Evolutionary conservation across 2,113 vertebrate genomes (phyloP).

Genomic region (Nanorana parkeri): DNA sequence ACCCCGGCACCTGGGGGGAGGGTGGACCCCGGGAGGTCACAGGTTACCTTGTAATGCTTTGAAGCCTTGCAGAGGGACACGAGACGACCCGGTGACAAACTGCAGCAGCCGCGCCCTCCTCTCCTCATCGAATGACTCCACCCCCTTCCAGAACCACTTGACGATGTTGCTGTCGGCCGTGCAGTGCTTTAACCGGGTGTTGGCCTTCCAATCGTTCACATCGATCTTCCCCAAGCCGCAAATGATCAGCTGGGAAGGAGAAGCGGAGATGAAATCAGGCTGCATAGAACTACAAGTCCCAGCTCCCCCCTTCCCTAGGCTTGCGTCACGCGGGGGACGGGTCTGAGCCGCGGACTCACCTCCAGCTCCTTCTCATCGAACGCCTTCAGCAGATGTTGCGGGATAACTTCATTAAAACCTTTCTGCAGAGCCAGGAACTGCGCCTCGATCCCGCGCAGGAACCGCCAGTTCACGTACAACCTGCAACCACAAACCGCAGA

Average conservation of each 20-base stretch:
- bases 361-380: constrained; percentile 98
- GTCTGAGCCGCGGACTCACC: constrained; percentile 72
- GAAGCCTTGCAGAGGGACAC: constrained; percentile 97
- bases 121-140: constrained; percentile 97
- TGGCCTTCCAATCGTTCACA: constrained; percentile 96
- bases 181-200: constrained; percentile 97
- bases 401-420: constrained; percentile 98
- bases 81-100: constrained; percentile 96
- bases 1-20: neutral
- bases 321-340: neutral
- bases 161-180: constrained; percentile 94
- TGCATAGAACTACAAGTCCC: neutral
- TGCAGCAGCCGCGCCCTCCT: constrained; percentile 91
- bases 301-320: neutral
- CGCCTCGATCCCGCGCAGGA: constrained; percentile 96
- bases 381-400: constrained; percentile 95
- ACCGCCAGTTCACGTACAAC: constrained; percentile 99
- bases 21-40: too few relatives aligned
- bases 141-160: constrained; percentile 99
- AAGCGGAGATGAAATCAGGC: too few relatives aligned
- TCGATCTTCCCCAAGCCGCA: constrained; percentile 98
- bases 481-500: constrained; percentile 63
- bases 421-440: constrained; percentile 98
- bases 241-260: constrained; percentile 85
- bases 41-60: constrained; percentile 92